phyloP scores from a whole-genome alignment of 2,888 invertebrate species.

The Erebia palarica region DNA sequence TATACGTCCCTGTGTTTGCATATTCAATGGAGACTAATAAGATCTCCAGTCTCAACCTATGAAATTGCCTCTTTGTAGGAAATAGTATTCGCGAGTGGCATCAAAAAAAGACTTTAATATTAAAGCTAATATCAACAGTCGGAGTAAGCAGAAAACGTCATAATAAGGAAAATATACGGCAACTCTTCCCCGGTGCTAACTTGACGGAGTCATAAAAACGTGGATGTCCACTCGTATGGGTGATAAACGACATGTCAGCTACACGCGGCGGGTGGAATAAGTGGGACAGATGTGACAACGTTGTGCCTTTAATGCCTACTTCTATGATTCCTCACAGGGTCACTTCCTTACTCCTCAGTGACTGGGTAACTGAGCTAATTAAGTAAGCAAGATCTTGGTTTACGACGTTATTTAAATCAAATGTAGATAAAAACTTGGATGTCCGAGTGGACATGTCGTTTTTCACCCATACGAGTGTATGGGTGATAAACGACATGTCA shows the following conservation, averaged over 20 bases:
- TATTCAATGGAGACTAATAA: too few species aligned
- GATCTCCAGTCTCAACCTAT: too few species aligned
- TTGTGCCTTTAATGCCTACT: conserved; percentile 5
- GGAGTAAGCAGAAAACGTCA: conserved; percentile 9
- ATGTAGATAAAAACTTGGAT: too few species aligned
- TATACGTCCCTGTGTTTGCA: too few species aligned
- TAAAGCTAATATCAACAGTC: neutral
- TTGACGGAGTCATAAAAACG: conserved; percentile 33
- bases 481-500: conserved; percentile 36
- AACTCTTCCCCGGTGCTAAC: conserved; percentile 16
- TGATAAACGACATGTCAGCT: conserved; percentile 36
- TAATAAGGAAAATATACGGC: conserved; percentile 12
- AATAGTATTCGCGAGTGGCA: too few species aligned
- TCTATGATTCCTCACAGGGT: neutral
- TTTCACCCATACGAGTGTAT: too few species aligned
- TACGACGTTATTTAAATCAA: too few species aligned
- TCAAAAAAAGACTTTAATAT: too few species aligned
- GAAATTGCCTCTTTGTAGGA: too few species aligned
- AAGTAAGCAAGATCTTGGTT: too few species aligned
- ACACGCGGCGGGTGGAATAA: conserved; percentile 24
- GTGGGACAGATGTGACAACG: conserved; percentile 1
- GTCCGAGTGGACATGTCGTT: conserved; percentile 33
- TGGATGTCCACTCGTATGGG: conserved; percentile 22
- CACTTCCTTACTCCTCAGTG: too few species aligned
- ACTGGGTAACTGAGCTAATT: too few species aligned